Evolutionary conservation across 2,888 invertebrate species (phyloP), one percentile per base, ranked within the genome.

Genomic region (Rhagium mordax): DNA sequence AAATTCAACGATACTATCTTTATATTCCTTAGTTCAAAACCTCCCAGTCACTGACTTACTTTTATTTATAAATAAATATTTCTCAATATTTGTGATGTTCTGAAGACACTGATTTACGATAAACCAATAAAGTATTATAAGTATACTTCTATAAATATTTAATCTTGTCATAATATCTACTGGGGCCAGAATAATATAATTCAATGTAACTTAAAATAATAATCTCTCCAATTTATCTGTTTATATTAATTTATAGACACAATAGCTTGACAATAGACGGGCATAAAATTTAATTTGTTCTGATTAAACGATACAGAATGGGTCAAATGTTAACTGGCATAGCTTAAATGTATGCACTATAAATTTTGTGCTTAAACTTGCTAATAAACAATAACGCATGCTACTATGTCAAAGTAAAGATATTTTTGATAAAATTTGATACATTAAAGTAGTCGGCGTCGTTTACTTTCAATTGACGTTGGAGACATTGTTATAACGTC

Each of bases 171-270:
- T 13, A n/a, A 41, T 41, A 41, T 41, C 41, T 41, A 41, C 41
- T 2, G 10, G n/a, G 41, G n/a, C n/a, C 4, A 41, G n/a, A n/a
- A 41, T 51, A 57, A 27, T 16, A 59, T 29, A 29, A 59, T 59
- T 59, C 16, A 33, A 59, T 59, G n/a, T 18, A 29, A 33, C 59
- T 59, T 33, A n/a, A 59, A 59, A 59, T 27, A 33, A 33, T 18
- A 59, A 29, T 59, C 33, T 59, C 29, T 59, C 33, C 59, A 71
- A 71, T 71, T 71, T 67, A 71, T 71, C 71, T 71, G 71, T 71
- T 71, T 67, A 67, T 49, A 66, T 55, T 67, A 49, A 71, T 41
- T 55, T 55, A 67, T 29, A 57, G 48, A 16, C 71, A 53, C 62
- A 71, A 71, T 55, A 59, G 48, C 61, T 48, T 67, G 47, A 71